These are phyloP conservation scores for Spea multiplicata DNA, from an alignment of 2,113 vertebrate species.

Conservation along the genomic window DNA sequence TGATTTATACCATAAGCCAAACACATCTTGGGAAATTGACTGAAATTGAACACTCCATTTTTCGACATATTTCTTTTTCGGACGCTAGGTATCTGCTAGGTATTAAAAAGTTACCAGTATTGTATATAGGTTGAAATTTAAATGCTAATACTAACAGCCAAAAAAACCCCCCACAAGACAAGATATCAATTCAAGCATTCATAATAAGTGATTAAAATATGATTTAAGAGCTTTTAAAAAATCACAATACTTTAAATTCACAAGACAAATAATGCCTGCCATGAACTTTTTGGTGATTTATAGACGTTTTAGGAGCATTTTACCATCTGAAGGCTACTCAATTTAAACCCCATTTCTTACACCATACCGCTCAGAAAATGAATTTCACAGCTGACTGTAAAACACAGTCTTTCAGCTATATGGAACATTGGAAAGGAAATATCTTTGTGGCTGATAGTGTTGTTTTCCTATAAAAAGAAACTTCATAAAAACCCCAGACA, in stretches of 20 bases:
- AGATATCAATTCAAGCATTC: background rate
- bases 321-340: conserved; percentile 31
- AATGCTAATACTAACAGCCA: background rate
- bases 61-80: background rate
- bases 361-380: conserved; percentile 24
- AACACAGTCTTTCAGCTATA: conserved; percentile 43
- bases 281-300: conserved; percentile 13
- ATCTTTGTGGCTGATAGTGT: conserved; percentile 30
- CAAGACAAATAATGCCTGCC: conserved; percentile 1
- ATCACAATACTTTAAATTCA: conserved; percentile 1
- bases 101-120: background rate
- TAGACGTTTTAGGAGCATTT: conserved; percentile 24
- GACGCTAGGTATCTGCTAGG: background rate
- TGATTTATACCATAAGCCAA: background rate
- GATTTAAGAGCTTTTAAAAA: background rate
- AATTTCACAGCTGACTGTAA: conserved; percentile 42
- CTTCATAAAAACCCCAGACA: conserved; percentile 37
- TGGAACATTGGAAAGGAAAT: conserved; percentile 33
- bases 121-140: background rate
- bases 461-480: conserved; percentile 29
- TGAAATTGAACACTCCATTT: background rate
- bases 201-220: conserved; percentile 10
- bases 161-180: too few species aligned
- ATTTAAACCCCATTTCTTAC: conserved; percentile 32
- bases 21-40: background rate